These are phyloP conservation scores for Chirona hameri DNA, from an alignment of 2,888 invertebrate genomes.

Conservation along the genomic window DNA sequence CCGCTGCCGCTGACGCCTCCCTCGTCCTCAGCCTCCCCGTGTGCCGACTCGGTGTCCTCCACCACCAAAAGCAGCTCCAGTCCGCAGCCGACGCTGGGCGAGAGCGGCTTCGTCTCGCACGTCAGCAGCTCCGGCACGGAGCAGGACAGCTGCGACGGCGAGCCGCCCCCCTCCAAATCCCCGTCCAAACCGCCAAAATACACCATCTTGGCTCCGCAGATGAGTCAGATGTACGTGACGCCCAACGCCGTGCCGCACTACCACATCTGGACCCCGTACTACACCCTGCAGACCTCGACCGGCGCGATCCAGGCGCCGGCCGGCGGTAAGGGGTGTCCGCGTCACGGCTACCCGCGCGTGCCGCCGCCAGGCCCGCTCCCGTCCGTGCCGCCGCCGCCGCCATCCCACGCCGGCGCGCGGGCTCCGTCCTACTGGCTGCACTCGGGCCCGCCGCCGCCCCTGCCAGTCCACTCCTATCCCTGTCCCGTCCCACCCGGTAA, in stretches of 20 bases:
- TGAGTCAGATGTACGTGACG: conserved; percentile 29
- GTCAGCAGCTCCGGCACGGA: background rate
- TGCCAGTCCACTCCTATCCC: background rate
- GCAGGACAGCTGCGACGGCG: conserved; percentile 28
- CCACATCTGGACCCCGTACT: conserved; percentile 22
- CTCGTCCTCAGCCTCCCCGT: background rate
- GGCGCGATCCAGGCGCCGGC: background rate
- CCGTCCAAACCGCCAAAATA: conserved; percentile 13
- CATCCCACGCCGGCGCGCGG: conserved; percentile 23
- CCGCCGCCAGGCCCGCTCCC: conserved; percentile 9
- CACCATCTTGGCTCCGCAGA: conserved; percentile 29
- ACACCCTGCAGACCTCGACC: conserved; percentile 22
- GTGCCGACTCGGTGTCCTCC: conserved; percentile 2
- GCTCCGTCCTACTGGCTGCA: background rate
- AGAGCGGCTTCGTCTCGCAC: background rate
- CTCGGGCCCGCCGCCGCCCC: conserved; percentile 30
- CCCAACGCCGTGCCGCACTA: conserved; percentile 31
- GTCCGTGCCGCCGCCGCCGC: conserved; percentile 27
- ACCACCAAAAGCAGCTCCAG: conserved; percentile 22
- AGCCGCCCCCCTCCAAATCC: conserved; percentile 5
- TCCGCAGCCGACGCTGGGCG: background rate
- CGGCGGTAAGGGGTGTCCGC: background rate
- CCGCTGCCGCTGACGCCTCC: conserved; percentile 8
- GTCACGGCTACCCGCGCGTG: background rate
- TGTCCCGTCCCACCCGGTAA: background rate